Conservation (phyloP, 2,888 invertebrate genomes). For the Augiades crinisus region DNA sequence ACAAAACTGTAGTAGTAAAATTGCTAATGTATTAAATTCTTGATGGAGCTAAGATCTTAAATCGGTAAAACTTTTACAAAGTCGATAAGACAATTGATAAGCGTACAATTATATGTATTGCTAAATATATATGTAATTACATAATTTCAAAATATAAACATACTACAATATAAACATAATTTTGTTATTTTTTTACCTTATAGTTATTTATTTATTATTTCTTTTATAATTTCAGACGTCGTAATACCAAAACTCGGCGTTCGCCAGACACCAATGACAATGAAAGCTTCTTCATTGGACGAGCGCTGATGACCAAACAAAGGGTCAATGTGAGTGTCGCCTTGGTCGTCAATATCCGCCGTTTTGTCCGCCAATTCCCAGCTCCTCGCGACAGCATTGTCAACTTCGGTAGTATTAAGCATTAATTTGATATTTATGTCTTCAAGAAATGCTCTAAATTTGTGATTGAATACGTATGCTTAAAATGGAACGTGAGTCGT, state of each 20-base stretch:
- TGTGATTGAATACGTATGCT: neutral
- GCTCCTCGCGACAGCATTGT: conserved; percentile 15
- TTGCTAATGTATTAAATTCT: no score
- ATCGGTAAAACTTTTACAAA: no score
- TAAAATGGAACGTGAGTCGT: neutral
- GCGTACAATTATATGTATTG: no score
- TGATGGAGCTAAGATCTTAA: no score
- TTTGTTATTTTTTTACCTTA: no score
- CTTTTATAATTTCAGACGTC: no score
- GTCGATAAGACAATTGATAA: no score
- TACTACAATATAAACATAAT: no score
- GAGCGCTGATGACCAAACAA: conserved; percentile 40
- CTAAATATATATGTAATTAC: no score
- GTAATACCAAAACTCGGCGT: neutral
- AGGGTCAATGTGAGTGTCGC: conserved; percentile 39
- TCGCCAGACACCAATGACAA: conserved; percentile 1
- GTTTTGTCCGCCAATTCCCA: conserved; percentile 48
- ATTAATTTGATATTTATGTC: conserved; percentile 8
- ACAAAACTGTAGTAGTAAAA: no score
- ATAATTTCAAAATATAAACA: no score
- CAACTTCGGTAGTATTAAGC: conserved; percentile 16
- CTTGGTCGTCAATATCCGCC: conserved; percentile 48
- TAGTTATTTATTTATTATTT: no score
- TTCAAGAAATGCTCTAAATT: conserved; percentile 5
- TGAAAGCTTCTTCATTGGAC: conserved; percentile 9